Conservation (phyloP, 2,888 invertebrate genomes). For the Lampropteryx suffumata region DNA sequence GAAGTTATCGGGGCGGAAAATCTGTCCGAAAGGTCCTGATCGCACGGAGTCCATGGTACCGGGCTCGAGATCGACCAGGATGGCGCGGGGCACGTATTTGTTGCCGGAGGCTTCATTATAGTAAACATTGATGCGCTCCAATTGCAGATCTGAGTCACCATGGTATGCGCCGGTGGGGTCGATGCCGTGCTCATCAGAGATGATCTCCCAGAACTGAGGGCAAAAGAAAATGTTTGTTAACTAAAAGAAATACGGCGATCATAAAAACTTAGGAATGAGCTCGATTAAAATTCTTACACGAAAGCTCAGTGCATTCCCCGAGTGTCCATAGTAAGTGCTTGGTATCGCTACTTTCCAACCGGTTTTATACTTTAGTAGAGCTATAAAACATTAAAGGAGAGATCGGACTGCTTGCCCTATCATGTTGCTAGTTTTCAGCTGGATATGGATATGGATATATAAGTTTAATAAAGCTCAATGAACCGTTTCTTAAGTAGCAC, state of each 20-base stretch:
- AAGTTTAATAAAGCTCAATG: conserved; percentile 70
- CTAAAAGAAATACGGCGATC: conserved; percentile 50
- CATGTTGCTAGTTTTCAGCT: conserved; percentile 17
- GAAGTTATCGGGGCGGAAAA: conserved; percentile 90
- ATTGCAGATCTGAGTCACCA: conserved; percentile 94
- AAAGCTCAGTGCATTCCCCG: conserved; percentile 54
- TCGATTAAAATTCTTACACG: conserved; percentile 66
- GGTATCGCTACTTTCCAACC: conserved; percentile 63
- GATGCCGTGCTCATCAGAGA: conserved; percentile 97
- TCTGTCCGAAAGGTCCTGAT: conserved; percentile 86
- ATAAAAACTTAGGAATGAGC: conserved; percentile 43
- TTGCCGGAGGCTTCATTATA: conserved; percentile 94
- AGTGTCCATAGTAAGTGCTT: conserved; percentile 49
- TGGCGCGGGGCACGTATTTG: conserved; percentile 74
- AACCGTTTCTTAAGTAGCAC: conserved; percentile 59
- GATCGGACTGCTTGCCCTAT: conserved; percentile 39
- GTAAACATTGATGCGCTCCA: conserved; percentile 97
- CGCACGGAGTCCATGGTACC: conserved; percentile 87
- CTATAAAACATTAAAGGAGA: conserved; percentile 47
- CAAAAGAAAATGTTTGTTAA: conserved; percentile 88
- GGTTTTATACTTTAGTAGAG: conserved; percentile 45
- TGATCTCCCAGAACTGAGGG: conserved; percentile 92
- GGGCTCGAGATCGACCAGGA: conserved; percentile 73
- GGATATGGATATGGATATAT: conserved; percentile 32
- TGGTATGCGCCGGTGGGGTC: conserved; percentile 95